These are phyloP conservation scores for Allygus modestus DNA, from an alignment of 2,888 invertebrate species.

Conservation along the genomic window DNA sequence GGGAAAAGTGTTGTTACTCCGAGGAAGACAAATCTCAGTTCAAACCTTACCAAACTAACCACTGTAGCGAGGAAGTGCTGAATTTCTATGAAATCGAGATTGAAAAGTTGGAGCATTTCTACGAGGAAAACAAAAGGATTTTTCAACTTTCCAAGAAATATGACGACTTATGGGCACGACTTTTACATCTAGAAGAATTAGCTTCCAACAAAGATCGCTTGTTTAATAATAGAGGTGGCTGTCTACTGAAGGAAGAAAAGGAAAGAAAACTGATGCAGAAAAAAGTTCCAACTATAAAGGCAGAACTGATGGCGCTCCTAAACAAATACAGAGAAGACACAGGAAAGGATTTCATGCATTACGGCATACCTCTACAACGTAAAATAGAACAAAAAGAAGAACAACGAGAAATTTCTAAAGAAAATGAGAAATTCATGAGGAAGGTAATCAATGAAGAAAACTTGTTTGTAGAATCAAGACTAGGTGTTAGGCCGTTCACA, in stretches of 20 bases:
- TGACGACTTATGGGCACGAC: conserved; percentile 84
- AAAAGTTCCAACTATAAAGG: conserved; percentile 2
- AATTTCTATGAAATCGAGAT: background rate
- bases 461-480: conserved; percentile 1
- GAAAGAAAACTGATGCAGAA: conserved; percentile 87
- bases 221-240: conserved; percentile 90
- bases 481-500: background rate
- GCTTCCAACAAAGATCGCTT: conserved; percentile 87
- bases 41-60: conserved; percentile 5
- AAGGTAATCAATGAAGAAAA: background rate
- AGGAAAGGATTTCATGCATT: conserved; percentile 1
- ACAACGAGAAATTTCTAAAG: background rate
- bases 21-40: background rate
- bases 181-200: conserved; percentile 85
- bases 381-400: conserved; percentile 22
- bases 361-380: background rate
- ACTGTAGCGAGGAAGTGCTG: conserved; percentile 15
- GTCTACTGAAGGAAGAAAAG: conserved; percentile 90
- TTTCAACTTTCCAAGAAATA: conserved; percentile 83
- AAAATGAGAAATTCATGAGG: conserved; percentile 4
- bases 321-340: background rate
- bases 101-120: background rate
- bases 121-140: conserved; percentile 72
- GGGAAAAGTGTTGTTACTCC: conserved; percentile 6
- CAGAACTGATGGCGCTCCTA: background rate